Evolutionary conservation across 2,888 invertebrate species (phyloP), one percentile per base, ranked within the genome.

Genomic region (Drosophila neonasuta): DNA sequence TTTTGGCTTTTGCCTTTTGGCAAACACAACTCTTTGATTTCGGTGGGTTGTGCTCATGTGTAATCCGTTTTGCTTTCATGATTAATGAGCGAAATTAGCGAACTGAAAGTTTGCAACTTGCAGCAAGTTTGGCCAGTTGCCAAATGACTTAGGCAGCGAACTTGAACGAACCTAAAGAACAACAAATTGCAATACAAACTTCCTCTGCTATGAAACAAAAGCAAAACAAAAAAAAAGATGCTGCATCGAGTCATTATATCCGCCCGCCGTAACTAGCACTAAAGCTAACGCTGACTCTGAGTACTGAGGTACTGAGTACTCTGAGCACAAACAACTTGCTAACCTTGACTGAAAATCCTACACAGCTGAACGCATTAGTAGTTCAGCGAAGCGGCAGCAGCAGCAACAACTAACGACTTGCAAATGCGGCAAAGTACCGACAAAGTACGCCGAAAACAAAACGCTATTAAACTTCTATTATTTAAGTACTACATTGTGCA

Each of bases 291-390:
- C 32, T 10, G 3, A 32, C 10, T 3, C 32, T 32, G 36, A 36
- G 36, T n/a, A n/a, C 36, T 36, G n/a, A 36, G 24, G 24, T 24
- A 24, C 5, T 5, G 36, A n/a, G 29, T 57, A 57, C 46, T 11
- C 46, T 11, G 56, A 50, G 51, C 17, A 51, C 72, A 57, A 66
- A 67, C 66, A 72, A 73, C 78, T 71, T 60, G 71, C 73, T 89
- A 89, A 89, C 89, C 89, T 89, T 89, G 89, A 89, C 88, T 89
- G 89, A 88, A 88, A 89, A 62, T 89, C 87, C 80, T 89, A 89
- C 88, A 89, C 89, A 89, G 88, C 84, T 88, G 88, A 89, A 88
- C 85, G 89, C 86, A 86, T 89, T 89, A 89, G 88, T 89, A 89
- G 89, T 88, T 89, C 89, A 89, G 77, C 83, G 67, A 63, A 65